Conservation (phyloP, 23 tunicate genomes). For the Ciona savignyi region DNA sequence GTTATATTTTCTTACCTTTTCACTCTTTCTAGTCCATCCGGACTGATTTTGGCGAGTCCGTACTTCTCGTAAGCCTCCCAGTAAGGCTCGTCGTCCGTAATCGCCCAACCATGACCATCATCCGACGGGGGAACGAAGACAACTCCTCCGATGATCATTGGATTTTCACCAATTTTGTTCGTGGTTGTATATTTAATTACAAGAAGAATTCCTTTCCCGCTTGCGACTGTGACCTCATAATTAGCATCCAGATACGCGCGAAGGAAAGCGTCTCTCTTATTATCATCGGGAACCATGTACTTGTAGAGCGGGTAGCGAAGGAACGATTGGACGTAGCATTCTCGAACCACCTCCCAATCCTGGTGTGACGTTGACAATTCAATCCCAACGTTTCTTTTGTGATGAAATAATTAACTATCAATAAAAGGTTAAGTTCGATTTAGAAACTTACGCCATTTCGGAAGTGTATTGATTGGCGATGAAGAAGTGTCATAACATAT, state of each 20-base stretch:
- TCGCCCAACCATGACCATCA: constrained; percentile 82
- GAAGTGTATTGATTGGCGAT: neutral
- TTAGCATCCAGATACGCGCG: constrained; percentile 73
- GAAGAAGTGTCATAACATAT: neutral
- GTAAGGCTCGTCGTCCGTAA: constrained; percentile 61
- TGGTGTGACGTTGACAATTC: constrained; percentile 15
- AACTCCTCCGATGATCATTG: constrained; percentile 40
- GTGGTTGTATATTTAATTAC: constrained; percentile 1
- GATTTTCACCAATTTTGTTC: neutral
- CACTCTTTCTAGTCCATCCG: constrained; percentile 47
- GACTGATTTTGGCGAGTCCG: constrained; percentile 37
- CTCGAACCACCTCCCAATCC: constrained; percentile 60
- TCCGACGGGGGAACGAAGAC: constrained; percentile 63
- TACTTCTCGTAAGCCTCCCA: constrained; percentile 57
- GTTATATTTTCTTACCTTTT: constrained; percentile 26
- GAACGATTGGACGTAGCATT: constrained; percentile 65
- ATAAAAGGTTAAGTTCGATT: too few species aligned
- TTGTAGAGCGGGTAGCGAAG: constrained; percentile 59
- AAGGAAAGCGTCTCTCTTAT: constrained; percentile 38
- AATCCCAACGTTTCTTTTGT: neutral
- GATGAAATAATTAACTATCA: neutral
- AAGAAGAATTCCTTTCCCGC: constrained; percentile 43
- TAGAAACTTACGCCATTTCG: neutral
- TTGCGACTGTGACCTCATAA: constrained; percentile 61
- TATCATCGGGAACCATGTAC: constrained; percentile 52